Percentiles rank a stretch among this genome's conserved stretches.
Evolutionary conservation across 2,113 vertebrate species (phyloP).

Genomic region (Phalacrocorax brasilianus): DNA sequence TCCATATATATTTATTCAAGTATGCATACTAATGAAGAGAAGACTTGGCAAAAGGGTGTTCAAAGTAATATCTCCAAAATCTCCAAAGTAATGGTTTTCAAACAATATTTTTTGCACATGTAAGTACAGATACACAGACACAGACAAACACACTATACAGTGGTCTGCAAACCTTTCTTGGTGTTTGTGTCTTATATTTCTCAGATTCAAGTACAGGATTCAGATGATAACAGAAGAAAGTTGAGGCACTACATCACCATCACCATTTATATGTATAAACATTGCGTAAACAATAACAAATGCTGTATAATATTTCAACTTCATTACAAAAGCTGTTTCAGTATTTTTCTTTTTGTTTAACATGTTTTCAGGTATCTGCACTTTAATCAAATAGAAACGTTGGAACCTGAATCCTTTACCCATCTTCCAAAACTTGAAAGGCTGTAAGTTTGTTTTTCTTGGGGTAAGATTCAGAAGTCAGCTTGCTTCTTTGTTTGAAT

Average conservation of each 20-base stretch:
- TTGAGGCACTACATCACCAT: not conserved
- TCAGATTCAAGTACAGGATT: not conserved
- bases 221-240: not conserved
- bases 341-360: conserved; percentile 3
- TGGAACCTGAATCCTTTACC: conserved; percentile 93
- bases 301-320: not conserved
- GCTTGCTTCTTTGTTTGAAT: conserved; percentile 1
- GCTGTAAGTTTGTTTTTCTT: conserved; percentile 84
- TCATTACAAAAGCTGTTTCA: not conserved
- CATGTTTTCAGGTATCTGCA: conserved; percentile 88
- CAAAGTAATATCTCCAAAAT: not conserved
- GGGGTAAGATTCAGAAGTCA: conserved; percentile 14
- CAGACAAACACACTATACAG: not conserved
- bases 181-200: not conserved
- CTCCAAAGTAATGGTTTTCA: not conserved
- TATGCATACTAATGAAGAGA: not conserved
- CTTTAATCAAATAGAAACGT: conserved; percentile 97
- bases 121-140: no score
- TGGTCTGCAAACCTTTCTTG: not conserved
- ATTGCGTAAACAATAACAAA: not conserved
- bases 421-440: conserved; percentile 96
- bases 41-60: not conserved
- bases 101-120: not conserved
- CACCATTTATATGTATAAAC: not conserved
- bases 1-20: not conserved